Evolutionary conservation across 37 sponge, comb jelly and placozoan species (phyloP).

Genomic region (Theonella swinhoei): DNA sequence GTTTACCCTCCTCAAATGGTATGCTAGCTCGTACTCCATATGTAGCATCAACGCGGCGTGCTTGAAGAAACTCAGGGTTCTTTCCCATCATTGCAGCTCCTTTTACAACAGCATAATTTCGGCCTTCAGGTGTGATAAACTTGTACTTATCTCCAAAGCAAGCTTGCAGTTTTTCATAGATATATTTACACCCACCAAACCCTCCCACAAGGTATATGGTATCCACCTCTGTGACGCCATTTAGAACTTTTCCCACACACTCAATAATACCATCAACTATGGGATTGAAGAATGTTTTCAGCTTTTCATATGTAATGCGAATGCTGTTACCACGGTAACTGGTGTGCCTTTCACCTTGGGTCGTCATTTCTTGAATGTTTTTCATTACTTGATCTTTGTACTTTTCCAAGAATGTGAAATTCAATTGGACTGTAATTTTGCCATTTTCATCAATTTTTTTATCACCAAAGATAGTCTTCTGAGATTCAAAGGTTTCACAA

Average conservation of each 20-base stretch:
- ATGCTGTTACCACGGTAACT: neutral
- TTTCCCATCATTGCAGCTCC: slow-evolving; percentile 25
- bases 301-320: neutral
- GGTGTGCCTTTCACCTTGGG: neutral
- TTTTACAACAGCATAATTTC: slow-evolving; percentile 22
- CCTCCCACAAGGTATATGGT: slow-evolving; percentile 48
- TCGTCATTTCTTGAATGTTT: neutral
- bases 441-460: neutral
- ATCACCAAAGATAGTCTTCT: neutral
- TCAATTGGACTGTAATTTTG: neutral
- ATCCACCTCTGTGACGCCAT: slow-evolving; percentile 3
- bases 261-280: slow-evolving; percentile 21
- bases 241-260: neutral
- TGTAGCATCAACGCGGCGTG: slow-evolving; percentile 51
- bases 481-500: neutral
- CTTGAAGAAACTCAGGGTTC: slow-evolving; percentile 19
- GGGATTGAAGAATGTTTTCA: slow-evolving; percentile 29
- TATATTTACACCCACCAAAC: slow-evolving; percentile 50
- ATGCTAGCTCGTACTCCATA: slow-evolving; percentile 22
- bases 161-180: slow-evolving; percentile 4
- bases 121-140: slow-evolving; percentile 28
- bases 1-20: slow-evolving; percentile 14
- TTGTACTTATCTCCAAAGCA: slow-evolving; percentile 7
- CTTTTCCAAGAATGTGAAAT: neutral
- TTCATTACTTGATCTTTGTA: too few species aligned